phyloP scores from a whole-genome alignment of 2,113 vertebrate genomes.

The Xiphophorus hellerii region DNA sequence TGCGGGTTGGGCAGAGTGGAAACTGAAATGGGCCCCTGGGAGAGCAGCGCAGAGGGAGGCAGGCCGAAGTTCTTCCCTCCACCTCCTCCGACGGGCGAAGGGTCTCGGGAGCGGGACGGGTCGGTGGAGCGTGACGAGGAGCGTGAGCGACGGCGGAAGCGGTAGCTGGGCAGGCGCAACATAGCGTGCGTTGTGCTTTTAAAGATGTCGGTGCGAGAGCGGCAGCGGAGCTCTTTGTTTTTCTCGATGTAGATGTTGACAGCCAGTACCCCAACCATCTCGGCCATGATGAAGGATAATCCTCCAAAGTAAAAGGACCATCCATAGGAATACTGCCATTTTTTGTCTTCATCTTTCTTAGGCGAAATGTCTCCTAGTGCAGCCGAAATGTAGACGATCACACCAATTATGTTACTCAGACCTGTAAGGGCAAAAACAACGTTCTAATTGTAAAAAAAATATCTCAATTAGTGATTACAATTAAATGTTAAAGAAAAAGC shows the following conservation, averaged over 20 bases:
- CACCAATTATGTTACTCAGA: slow-evolving; percentile 94
- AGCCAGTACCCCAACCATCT: slow-evolving; percentile 92
- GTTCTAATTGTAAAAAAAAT: slow-evolving; percentile 1
- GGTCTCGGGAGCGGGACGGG: slow-evolving; percentile 86
- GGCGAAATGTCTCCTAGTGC: slow-evolving; percentile 91
- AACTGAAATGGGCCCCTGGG: slow-evolving; percentile 81
- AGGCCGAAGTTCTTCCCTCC: slow-evolving; percentile 82
- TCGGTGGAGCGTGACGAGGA: slow-evolving; percentile 91
- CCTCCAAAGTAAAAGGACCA: slow-evolving; percentile 96
- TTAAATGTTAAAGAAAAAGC: no score
- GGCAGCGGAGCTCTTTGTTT: slow-evolving; percentile 91
- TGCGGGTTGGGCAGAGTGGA: slow-evolving; percentile 84
- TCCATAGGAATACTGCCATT: slow-evolving; percentile 93
- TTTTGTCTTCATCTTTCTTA: slow-evolving; percentile 91
- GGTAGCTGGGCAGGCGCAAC: slow-evolving; percentile 92
- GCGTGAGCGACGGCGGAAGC: slow-evolving; percentile 89
- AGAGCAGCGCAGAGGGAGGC: slow-evolving; percentile 78
- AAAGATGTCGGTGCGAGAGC: slow-evolving; percentile 90
- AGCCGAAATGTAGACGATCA: slow-evolving; percentile 95
- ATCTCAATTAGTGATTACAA: background rate
- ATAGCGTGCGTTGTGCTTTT: slow-evolving; percentile 88
- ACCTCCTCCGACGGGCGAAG: slow-evolving; percentile 80
- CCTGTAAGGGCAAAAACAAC: slow-evolving; percentile 71
- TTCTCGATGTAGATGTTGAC: slow-evolving; percentile 95
- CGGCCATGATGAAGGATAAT: slow-evolving; percentile 93